Conservation (phyloP, 2,888 invertebrate species). For the Spisula subtruncata region DNA sequence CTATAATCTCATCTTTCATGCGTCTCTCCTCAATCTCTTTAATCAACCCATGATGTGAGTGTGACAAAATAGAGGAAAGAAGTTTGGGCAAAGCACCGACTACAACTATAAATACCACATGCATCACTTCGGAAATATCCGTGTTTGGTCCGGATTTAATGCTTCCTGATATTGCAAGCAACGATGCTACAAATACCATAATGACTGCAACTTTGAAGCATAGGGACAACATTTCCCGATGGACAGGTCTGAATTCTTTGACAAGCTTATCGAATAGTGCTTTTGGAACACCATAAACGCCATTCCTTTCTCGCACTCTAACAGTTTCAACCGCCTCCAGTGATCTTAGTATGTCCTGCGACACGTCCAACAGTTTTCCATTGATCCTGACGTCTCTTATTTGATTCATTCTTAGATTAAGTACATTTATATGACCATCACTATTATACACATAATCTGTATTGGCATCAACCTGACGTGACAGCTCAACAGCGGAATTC, state of each 20-base stretch:
- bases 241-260: constrained; percentile 50
- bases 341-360: constrained; percentile 33
- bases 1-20: constrained; percentile 44
- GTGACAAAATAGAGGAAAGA: constrained; percentile 44
- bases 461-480: constrained; percentile 19
- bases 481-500: constrained; percentile 30
- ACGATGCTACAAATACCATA: constrained; percentile 33
- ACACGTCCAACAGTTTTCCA: constrained; percentile 22
- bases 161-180: constrained; percentile 41
- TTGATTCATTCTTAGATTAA: constrained; percentile 35
- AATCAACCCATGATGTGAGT: constrained; percentile 33
- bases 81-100: constrained; percentile 64
- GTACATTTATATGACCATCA: constrained; percentile 38
- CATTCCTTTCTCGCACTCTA: constrained; percentile 33
- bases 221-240: constrained; percentile 53
- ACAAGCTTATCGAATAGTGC: constrained; percentile 53
- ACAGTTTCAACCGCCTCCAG: neutral
- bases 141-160: constrained; percentile 44
- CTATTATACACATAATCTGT: constrained; percentile 7
- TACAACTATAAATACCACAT: constrained; percentile 64
- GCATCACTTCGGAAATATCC: constrained; percentile 69
- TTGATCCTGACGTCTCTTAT: constrained; percentile 44
- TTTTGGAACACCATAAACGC: constrained; percentile 57
- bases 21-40: constrained; percentile 53
- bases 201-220: constrained; percentile 53